A percentile compares a stretch with the other conserved stretches of the same genome.
phyloP scores from a whole-genome alignment of 2,113 vertebrate species.

The Rhadina sibilatrix region DNA sequence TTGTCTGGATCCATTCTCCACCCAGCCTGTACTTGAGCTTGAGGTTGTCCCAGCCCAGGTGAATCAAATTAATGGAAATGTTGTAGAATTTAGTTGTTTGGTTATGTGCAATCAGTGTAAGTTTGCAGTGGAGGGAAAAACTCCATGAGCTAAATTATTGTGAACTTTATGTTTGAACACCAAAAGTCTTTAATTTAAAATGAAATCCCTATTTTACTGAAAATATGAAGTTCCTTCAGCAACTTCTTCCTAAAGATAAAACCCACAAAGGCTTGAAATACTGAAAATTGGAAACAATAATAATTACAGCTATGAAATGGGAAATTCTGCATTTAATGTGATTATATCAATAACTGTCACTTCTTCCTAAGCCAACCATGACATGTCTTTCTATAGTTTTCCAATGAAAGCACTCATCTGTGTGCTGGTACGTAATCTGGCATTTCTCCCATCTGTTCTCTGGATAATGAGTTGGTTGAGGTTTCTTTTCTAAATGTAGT shows the following conservation, averaged over 20 bases:
- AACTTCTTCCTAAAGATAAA: not conserved
- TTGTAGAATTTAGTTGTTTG: not conserved
- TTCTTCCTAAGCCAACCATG: not conserved
- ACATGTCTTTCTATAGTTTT: not conserved
- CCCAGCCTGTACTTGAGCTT: not conserved
- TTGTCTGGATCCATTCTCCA: not conserved
- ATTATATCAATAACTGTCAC: not conserved
- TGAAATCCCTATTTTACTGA: not conserved
- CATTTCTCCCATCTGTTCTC: not conserved
- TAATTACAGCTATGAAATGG: not conserved
- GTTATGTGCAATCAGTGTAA: not conserved
- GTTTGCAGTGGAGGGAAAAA: not conserved
- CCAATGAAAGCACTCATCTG: not conserved
- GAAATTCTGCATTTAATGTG: not conserved
- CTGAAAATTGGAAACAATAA: not conserved
- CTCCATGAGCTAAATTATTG: not conserved
- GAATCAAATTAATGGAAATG: not conserved
- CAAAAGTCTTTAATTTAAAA: not conserved
- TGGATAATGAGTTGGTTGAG: not conserved
- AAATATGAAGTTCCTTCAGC: not conserved
- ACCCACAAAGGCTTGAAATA: not conserved
- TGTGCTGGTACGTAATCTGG: not conserved
- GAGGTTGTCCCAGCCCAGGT: not conserved
- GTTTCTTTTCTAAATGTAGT: not conserved
- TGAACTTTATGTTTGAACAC: not conserved